These are phyloP conservation scores for Poicephalus gulielmi DNA, from an alignment of 2,113 vertebrate genomes.

Conservation along the genomic window DNA sequence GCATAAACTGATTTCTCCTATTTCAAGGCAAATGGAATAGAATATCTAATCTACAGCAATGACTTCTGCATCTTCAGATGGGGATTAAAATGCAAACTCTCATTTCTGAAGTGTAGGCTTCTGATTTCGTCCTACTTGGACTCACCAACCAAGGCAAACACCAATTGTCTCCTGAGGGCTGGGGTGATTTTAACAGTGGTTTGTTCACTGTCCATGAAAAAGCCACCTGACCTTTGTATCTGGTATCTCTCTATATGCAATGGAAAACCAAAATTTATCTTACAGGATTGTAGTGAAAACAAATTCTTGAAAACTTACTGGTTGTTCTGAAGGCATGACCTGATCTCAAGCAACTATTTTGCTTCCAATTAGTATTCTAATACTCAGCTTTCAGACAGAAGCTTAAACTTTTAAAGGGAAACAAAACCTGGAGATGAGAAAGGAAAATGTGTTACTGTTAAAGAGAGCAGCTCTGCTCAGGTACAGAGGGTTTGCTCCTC, in stretches of 20 bases:
- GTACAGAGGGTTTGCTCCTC: background rate
- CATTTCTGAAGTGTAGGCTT: background rate
- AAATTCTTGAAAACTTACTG: background rate
- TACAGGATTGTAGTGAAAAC: background rate
- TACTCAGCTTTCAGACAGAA: background rate
- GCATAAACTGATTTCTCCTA: background rate
- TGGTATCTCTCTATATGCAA: background rate
- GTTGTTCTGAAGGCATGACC: background rate
- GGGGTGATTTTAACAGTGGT: background rate
- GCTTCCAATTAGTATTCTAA: background rate
- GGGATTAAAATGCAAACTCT: conserved; percentile 10
- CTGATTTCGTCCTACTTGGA: background rate
- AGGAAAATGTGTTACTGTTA: background rate
- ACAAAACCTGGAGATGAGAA: background rate
- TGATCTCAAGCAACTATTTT: background rate
- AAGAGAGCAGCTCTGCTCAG: background rate
- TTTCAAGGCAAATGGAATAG: background rate
- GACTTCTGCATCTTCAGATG: background rate
- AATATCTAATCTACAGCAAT: background rate
- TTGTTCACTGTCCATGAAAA: background rate
- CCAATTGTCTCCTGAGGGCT: background rate
- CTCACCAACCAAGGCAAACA: background rate
- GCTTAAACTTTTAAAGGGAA: background rate
- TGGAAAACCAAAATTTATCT: background rate
- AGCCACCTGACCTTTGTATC: background rate